Evolutionary conservation across 2,797 vertebrate genomes (phyloP).

Genomic region (Argentina silus): DNA sequence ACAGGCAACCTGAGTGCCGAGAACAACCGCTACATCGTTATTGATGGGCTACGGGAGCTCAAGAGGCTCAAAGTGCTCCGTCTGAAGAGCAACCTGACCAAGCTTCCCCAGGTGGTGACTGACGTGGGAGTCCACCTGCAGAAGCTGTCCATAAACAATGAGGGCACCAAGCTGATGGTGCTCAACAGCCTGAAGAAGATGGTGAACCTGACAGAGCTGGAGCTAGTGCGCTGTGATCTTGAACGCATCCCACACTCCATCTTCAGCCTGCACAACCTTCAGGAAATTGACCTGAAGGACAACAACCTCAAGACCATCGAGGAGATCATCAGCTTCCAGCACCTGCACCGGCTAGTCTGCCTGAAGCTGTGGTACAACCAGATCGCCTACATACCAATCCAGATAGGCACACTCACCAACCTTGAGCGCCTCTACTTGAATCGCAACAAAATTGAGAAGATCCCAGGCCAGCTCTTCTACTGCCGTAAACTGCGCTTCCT

Average conservation of each 20-base stretch:
- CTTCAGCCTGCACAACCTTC: constrained; percentile 94
- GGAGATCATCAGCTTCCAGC: constrained; percentile 99
- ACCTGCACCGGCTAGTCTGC: constrained; percentile 90
- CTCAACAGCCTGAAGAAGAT: constrained; percentile 99
- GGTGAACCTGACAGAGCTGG: constrained; percentile 95
- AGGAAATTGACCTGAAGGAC: constrained; percentile 98
- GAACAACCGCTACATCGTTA: constrained; percentile 95
- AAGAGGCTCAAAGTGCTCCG: constrained; percentile 94
- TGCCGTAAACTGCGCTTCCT: constrained; percentile 93
- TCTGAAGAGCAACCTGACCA: constrained; percentile 96
- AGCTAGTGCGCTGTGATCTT: constrained; percentile 93
- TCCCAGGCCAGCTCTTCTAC: constrained; percentile 94
- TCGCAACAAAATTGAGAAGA: constrained; percentile 96
- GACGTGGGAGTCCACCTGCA: constrained; percentile 96
- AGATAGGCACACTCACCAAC: constrained; percentile 93
- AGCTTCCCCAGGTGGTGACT: constrained; percentile 94
- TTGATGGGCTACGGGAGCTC: constrained; percentile 93
- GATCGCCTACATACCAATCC: constrained; percentile 97
- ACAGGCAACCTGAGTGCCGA: constrained; percentile 95
- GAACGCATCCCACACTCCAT: constrained; percentile 98
- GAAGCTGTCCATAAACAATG: constrained; percentile 97
- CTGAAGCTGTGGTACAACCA: constrained; percentile 99
- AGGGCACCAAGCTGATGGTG: constrained; percentile 97
- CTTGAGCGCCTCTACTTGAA: constrained; percentile 95
- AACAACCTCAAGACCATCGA: constrained; percentile 99